phyloP scores from a whole-genome alignment of 1,140 invertebrate genomes.

The Anastatus disparis region DNA sequence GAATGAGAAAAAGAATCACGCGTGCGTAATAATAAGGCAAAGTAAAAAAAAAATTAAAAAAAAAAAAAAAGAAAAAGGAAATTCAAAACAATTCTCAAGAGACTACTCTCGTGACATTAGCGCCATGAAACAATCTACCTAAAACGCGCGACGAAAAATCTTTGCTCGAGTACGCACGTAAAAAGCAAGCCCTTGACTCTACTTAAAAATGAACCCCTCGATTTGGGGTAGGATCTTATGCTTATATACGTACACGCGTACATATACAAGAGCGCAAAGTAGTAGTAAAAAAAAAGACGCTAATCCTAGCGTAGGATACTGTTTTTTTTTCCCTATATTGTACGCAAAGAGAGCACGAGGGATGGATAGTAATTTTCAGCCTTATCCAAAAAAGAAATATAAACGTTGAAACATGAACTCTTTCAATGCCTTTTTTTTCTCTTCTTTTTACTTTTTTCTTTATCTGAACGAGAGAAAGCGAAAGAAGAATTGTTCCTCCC shows the following conservation, averaged over 20 bases:
- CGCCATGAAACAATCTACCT: conserved; percentile 55
- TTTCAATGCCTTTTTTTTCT: not conserved
- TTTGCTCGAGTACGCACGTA: conserved; percentile 23
- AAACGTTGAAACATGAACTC: conserved; percentile 19
- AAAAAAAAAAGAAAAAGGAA: conserved; percentile 15
- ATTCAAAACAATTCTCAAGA: too few relatives aligned
- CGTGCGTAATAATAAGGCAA: not conserved
- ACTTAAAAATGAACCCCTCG: conserved; percentile 16
- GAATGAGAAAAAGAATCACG: not conserved
- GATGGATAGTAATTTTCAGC: conserved; percentile 51
- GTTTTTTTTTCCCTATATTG: conserved; percentile 9
- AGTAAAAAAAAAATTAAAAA: conserved; percentile 8
- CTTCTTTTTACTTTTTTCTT: conserved; percentile 32
- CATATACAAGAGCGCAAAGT: conserved; percentile 2
- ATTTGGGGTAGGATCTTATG: too few relatives aligned
- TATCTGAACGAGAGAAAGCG: conserved; percentile 3
- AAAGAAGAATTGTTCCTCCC: conserved; percentile 3
- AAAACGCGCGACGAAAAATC: conserved; percentile 50
- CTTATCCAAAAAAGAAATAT: conserved; percentile 56
- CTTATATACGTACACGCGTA: not conserved
- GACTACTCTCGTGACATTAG: conserved; percentile 46
- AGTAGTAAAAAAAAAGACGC: not conserved
- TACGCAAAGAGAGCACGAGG: conserved; percentile 4
- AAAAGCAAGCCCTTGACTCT: conserved; percentile 39
- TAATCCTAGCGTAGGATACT: conserved; percentile 34